Evolutionary conservation across 2,113 vertebrate species (phyloP).

Genomic region (Crotophaga sulcirostris): DNA sequence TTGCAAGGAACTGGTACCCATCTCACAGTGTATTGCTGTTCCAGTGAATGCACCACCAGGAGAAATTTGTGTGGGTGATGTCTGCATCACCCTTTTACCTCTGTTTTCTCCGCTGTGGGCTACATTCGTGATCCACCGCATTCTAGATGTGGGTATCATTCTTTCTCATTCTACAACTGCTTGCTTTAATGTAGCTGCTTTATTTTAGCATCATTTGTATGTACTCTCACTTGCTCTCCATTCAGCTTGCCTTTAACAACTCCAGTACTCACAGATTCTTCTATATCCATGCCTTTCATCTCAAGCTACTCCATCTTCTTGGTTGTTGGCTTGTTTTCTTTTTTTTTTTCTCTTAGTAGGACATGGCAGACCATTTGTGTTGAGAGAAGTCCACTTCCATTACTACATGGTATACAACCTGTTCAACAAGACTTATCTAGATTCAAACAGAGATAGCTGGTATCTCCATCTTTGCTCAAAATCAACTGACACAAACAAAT

Average conservation of each 20-base stretch:
- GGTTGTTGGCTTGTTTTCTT: not conserved
- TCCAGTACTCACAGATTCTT: not conserved
- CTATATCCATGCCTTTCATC: not conserved
- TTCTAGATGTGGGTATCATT: not conserved
- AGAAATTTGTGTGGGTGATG: not conserved
- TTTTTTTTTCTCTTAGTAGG: not conserved
- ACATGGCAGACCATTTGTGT: not conserved
- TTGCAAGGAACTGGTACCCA: not conserved
- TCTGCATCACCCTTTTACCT: not conserved
- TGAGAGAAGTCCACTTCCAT: not conserved
- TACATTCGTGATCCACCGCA: not conserved
- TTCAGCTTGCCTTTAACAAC: not conserved
- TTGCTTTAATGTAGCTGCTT: not conserved
- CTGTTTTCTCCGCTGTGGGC: not conserved
- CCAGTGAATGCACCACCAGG: not conserved
- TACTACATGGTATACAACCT: not conserved
- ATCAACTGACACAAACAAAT: not conserved
- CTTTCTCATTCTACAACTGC: not conserved
- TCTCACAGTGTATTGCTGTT: not conserved
- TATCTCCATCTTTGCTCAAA: slow-evolving; percentile 14
- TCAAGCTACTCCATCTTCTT: not conserved
- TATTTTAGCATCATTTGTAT: not conserved
- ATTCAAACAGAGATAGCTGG: not conserved
- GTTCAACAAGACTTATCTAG: not conserved
- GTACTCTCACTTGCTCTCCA: not conserved